Percentiles rank a stretch among this genome's conserved stretches.
These are phyloP conservation scores for Ciconia boyciana DNA, from an alignment of 2,113 vertebrate species.

Conservation along the genomic window DNA sequence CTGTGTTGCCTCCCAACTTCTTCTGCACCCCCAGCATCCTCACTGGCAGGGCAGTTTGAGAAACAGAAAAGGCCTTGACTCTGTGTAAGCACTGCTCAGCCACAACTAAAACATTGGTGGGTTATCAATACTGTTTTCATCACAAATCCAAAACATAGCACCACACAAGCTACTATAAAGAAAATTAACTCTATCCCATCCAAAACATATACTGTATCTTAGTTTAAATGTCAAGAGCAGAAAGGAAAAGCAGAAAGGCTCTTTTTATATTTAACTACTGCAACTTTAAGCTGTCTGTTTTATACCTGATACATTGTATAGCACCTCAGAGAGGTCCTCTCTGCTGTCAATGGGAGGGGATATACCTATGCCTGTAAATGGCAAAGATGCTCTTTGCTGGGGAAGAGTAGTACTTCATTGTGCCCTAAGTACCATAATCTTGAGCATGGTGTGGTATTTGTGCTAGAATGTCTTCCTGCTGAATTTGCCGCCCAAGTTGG, in stretches of 20 bases:
- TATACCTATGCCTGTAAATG: not conserved
- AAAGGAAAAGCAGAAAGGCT: not conserved
- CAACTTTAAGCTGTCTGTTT: not conserved
- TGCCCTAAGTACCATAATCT: not conserved
- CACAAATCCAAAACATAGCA: not conserved
- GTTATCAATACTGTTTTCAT: not conserved
- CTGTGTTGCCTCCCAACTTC: not conserved
- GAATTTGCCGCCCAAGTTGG: not conserved
- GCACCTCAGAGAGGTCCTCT: not conserved
- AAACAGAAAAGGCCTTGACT: not conserved
- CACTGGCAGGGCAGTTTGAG: rapidly evolving
- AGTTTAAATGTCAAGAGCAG: not conserved
- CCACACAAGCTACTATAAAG: not conserved
- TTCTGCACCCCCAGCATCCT: not conserved
- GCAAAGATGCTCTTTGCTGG: not conserved
- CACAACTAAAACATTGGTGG: not conserved
- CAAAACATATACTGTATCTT: not conserved
- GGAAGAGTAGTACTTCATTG: not conserved
- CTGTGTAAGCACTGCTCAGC: not conserved
- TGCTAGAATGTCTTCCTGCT: not conserved
- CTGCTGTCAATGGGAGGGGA: not conserved
- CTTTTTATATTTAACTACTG: not conserved
- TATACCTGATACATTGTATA: not conserved
- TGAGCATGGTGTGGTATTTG: not conserved
- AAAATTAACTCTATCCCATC: not conserved